A percentile compares a stretch with the other conserved stretches of the same genome.
Evolutionary conservation across 2,797 vertebrate species (phyloP).

Genomic region (Glyptemys insculpta): DNA sequence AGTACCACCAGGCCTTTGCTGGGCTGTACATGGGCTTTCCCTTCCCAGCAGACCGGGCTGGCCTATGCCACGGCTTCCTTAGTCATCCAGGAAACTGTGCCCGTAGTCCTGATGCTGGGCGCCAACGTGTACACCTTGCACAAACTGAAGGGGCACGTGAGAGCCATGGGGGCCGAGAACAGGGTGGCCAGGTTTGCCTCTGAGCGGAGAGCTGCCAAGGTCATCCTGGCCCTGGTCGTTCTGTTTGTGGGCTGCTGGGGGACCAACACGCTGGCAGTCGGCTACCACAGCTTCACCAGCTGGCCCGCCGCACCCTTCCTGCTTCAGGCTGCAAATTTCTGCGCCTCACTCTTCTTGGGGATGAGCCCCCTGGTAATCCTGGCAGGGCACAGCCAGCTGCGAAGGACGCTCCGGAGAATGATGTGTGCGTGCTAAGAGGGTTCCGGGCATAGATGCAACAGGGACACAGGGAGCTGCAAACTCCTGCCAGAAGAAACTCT

Average conservation of each 20-base stretch:
- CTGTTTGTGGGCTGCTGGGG: constrained; percentile 87
- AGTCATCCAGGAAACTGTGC: constrained; percentile 84
- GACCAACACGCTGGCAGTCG: constrained; percentile 85
- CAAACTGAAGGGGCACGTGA: constrained; percentile 83
- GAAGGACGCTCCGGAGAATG: constrained; percentile 76
- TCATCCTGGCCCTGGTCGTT: constrained; percentile 83
- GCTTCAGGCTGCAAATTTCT: constrained; percentile 85
- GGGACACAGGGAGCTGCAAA: too few species aligned
- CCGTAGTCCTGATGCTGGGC: constrained; percentile 84
- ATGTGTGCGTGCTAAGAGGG: neutral
- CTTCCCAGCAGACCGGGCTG: constrained; percentile 72
- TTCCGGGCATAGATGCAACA: too few species aligned
- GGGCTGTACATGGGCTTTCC: constrained; percentile 87
- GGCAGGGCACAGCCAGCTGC: constrained; percentile 86
- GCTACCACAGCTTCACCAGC: constrained; percentile 85
- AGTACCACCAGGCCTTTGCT: constrained; percentile 85
- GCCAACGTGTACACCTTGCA: constrained; percentile 84
- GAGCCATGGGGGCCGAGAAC: constrained; percentile 73
- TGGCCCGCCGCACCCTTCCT: constrained; percentile 36
- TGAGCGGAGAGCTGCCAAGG: constrained; percentile 86
- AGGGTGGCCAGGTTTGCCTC: constrained; percentile 73
- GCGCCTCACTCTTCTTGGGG: constrained; percentile 84
- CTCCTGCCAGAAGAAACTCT: too few species aligned
- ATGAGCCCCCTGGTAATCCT: constrained; percentile 88
- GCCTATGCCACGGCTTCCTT: constrained; percentile 83